These are phyloP conservation scores for Trachelus stipa DNA, from an alignment of 2,888 invertebrate genomes.

Conservation along the genomic window DNA sequence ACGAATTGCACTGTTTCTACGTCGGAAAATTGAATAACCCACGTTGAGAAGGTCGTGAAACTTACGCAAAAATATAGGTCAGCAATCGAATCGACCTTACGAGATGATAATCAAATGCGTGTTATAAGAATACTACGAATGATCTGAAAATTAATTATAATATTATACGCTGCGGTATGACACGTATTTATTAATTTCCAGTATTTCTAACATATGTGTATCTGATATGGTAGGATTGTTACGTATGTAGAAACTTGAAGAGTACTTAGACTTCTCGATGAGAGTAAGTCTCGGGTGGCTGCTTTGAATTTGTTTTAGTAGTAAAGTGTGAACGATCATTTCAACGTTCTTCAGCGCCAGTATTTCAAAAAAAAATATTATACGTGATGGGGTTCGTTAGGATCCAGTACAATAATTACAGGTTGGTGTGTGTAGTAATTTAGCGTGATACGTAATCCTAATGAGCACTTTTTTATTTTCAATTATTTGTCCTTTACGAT, in stretches of 20 bases:
- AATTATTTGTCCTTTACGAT: not conserved
- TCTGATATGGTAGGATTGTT: not conserved
- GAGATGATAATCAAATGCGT: not conserved
- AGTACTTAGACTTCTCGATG: not conserved
- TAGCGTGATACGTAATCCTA: not conserved
- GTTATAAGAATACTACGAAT: not conserved
- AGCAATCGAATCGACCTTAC: not conserved
- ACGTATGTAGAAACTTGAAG: not conserved
- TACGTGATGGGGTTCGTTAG: not conserved
- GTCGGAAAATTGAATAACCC: not conserved
- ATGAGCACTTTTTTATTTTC: not conserved
- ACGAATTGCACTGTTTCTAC: not conserved
- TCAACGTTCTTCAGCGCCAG: not conserved
- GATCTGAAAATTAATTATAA: not conserved
- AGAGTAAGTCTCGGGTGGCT: not conserved
- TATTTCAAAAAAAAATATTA: not conserved
- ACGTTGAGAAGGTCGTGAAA: not conserved
- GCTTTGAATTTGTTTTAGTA: not conserved
- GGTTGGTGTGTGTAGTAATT: not conserved
- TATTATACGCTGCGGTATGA: not conserved
- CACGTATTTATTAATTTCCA: not conserved
- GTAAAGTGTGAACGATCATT: not conserved
- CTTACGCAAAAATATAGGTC: not conserved
- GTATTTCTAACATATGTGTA: not conserved
- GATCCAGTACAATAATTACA: not conserved